Conservation (phyloP, 2,888 invertebrate genomes). For the Cerastoderma edule region DNA sequence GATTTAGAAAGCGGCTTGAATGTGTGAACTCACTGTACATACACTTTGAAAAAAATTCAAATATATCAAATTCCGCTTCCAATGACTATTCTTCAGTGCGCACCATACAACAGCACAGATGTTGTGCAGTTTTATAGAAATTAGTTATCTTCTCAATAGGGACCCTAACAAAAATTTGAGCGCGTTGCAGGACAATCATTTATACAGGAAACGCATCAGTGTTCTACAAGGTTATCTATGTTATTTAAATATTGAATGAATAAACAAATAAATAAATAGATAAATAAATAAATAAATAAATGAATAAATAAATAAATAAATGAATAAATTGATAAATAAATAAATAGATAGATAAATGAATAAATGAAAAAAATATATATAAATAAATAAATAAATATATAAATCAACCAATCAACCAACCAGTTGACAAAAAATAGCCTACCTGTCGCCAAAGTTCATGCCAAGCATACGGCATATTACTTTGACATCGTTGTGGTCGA, state of each 20-base stretch:
- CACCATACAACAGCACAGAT: no score
- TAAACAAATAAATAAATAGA: background rate
- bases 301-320: background rate
- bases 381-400: background rate
- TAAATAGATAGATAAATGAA: background rate
- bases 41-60: background rate
- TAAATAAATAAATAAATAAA: background rate
- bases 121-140: no score
- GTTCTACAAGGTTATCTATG: no score
- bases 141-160: no score
- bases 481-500: conserved; percentile 40
- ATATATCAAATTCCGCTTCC: no score
- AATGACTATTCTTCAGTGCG: no score
- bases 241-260: background rate
- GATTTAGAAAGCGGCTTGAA: no score
- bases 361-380: background rate
- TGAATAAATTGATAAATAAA: background rate
- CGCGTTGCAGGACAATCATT: no score
- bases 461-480: conserved; percentile 50
- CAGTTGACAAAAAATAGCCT: background rate
- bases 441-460: conserved; percentile 21
- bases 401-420: background rate
- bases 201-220: no score
- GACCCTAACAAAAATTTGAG: no score
- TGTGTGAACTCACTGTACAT: background rate